A percentile compares a stretch with the other conserved stretches of the same genome.
These are phyloP conservation scores for Beris chalybata DNA, from an alignment of 2,888 invertebrate genomes.

Conservation along the genomic window DNA sequence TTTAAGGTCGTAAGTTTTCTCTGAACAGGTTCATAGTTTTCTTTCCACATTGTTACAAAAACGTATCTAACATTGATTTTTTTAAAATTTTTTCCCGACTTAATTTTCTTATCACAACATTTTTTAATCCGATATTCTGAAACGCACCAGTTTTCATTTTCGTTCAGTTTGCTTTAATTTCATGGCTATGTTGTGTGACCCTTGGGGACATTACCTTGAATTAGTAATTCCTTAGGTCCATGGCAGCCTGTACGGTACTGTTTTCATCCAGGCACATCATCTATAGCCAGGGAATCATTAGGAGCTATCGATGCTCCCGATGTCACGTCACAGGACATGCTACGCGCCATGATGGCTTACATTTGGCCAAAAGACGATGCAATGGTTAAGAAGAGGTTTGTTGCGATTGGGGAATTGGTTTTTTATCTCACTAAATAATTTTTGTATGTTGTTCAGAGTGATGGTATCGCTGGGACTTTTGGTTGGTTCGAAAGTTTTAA, in stretches of 20 bases:
- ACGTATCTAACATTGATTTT: slow-evolving; percentile 22
- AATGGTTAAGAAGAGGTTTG: slow-evolving; percentile 50
- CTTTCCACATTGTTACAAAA: background rate
- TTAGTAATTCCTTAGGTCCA: slow-evolving; percentile 55
- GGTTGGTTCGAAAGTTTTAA: slow-evolving; percentile 82
- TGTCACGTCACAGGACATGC: slow-evolving; percentile 76
- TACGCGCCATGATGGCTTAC: slow-evolving; percentile 85
- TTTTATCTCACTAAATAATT: background rate
- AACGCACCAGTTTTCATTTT: slow-evolving; percentile 36
- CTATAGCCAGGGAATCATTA: slow-evolving; percentile 58
- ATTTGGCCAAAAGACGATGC: slow-evolving; percentile 88
- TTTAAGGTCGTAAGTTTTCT: background rate
- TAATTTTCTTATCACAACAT: slow-evolving; percentile 6
- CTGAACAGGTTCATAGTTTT: slow-evolving; percentile 2
- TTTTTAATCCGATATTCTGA: background rate
- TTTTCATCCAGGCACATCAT: slow-evolving; percentile 86
- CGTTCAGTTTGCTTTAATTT: slow-evolving; percentile 39
- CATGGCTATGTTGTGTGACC: slow-evolving; percentile 50
- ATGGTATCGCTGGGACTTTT: slow-evolving; percentile 78
- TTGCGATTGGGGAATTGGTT: background rate
- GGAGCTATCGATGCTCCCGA: slow-evolving; percentile 65
- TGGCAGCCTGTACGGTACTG: slow-evolving; percentile 67
- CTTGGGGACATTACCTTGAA: slow-evolving; percentile 51
- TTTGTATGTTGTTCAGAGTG: slow-evolving; percentile 65
- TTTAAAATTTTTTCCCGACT: slow-evolving; percentile 6